Evolutionary conservation across 2,888 invertebrate species (phyloP).

Genomic region (Beris chalybata): DNA sequence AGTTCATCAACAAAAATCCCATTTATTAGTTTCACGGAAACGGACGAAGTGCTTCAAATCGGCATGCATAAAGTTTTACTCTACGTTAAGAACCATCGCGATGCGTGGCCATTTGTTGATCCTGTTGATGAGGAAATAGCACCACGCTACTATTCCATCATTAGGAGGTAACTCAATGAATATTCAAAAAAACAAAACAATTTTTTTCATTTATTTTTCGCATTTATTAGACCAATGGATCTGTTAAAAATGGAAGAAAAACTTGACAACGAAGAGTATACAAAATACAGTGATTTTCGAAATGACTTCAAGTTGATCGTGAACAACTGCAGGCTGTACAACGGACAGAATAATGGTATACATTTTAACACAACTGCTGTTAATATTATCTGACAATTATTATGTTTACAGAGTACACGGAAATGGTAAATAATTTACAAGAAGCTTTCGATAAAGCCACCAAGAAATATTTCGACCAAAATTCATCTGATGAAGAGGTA

Average conservation of each 20-base stretch:
- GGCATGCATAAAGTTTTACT: conserved; percentile 92
- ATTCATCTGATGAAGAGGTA: conserved; percentile 77
- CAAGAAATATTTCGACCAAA: conserved; percentile 79
- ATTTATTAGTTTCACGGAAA: conserved; percentile 56
- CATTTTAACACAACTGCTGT: conserved; percentile 25
- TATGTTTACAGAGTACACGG: conserved; percentile 74
- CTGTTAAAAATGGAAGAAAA: conserved; percentile 85
- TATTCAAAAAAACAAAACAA: not conserved
- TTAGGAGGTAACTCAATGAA: conserved; percentile 57
- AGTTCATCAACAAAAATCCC: conserved; percentile 34
- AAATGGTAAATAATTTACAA: conserved; percentile 83
- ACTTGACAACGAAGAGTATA: conserved; percentile 78
- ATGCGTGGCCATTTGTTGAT: conserved; percentile 93
- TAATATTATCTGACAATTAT: not conserved
- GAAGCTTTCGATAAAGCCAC: conserved; percentile 80
- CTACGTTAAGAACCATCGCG: conserved; percentile 82
- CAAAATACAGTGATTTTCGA: conserved; percentile 77
- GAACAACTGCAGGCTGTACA: conserved; percentile 89
- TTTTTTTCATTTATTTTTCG: not conserved
- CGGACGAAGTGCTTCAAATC: conserved; percentile 81
- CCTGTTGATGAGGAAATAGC: conserved; percentile 92
- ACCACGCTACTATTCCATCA: conserved; percentile 78
- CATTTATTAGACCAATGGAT: conserved; percentile 74
- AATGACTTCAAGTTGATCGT: conserved; percentile 90
- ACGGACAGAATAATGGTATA: conserved; percentile 89